Evolutionary conservation across 2,113 vertebrate genomes (phyloP).

Genomic region (Leptodactylus fuscus): DNA sequence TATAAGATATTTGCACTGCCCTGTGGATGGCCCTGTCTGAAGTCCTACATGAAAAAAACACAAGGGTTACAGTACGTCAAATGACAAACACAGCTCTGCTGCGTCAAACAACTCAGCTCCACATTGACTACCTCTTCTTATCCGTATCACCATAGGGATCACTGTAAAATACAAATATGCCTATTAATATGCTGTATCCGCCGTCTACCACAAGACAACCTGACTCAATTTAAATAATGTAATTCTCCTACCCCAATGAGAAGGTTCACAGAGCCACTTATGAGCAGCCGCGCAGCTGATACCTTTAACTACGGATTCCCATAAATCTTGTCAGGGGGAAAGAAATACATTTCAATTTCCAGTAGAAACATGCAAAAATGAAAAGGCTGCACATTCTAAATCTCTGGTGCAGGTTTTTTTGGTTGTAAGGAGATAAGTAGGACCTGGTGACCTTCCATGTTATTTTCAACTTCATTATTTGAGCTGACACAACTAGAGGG

Average conservation of each 20-base stretch:
- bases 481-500: constrained; percentile 88
- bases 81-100: not conserved
- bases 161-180: constrained; percentile 8
- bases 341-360: constrained; percentile 68
- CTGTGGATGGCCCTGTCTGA: not conserved
- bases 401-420: constrained; percentile 75
- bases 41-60: not conserved
- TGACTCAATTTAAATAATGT: not conserved
- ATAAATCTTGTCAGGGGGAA: constrained; percentile 68
- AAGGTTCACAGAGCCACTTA: constrained; percentile 59
- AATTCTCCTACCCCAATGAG: not conserved
- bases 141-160: not conserved
- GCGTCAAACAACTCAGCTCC: not conserved
- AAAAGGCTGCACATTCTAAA: constrained; percentile 68
- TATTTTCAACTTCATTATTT: constrained; percentile 98
- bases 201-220: not conserved
- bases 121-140: not conserved
- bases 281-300: constrained; percentile 53
- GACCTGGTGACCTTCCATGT: constrained; percentile 97
- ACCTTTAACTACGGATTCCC: constrained; percentile 59
- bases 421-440: constrained; percentile 79
- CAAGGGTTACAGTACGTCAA: not conserved
- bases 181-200: constrained; percentile 3
- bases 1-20: too few species aligned
- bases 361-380: constrained; percentile 73